Percentiles rank a stretch among this genome's conserved stretches.
Evolutionary conservation across 2,888 invertebrate species (phyloP).

Genomic region (Anthophora plumipes): DNA sequence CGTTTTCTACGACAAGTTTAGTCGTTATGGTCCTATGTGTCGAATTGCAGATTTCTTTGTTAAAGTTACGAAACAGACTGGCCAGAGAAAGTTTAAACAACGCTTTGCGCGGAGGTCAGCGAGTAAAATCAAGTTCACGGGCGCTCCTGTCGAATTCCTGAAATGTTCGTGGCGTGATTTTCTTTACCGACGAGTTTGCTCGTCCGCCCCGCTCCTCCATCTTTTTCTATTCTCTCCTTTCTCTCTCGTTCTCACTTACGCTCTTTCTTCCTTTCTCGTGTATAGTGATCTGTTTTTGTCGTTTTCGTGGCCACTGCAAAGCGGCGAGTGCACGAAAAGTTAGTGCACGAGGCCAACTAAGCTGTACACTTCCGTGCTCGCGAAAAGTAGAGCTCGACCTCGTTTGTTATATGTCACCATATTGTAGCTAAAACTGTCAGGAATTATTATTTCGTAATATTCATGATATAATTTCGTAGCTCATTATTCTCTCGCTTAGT

Average conservation of each 20-base stretch:
- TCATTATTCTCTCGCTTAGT: neutral
- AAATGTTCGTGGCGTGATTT: slow-evolving; percentile 41
- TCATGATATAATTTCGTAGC: slow-evolving; percentile 33
- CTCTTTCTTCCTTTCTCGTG: slow-evolving; percentile 10
- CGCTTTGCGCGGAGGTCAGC: slow-evolving; percentile 37
- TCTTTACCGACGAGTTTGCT: slow-evolving; percentile 27
- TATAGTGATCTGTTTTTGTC: slow-evolving; percentile 11
- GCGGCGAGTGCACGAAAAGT: slow-evolving; percentile 36
- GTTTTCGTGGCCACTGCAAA: slow-evolving; percentile 6
- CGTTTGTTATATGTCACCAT: slow-evolving; percentile 42
- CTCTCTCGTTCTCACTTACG: neutral
- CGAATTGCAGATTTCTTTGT: slow-evolving; percentile 11
- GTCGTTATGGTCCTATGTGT: neutral
- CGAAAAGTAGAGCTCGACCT: slow-evolving; percentile 61
- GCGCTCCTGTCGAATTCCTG: slow-evolving; percentile 53
- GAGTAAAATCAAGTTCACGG: slow-evolving; percentile 62
- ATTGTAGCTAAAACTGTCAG: slow-evolving; percentile 44
- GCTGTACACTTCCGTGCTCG: slow-evolving; percentile 50
- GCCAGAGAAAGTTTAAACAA: slow-evolving; percentile 48
- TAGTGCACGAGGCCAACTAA: slow-evolving; percentile 26
- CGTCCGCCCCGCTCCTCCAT: neutral
- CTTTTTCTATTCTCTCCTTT: neutral
- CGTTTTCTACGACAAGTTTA: neutral
- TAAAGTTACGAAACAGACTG: slow-evolving; percentile 34
- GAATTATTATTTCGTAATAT: slow-evolving; percentile 55